These are phyloP conservation scores for Seira sanloemensis DNA, from an alignment of 2,888 invertebrate genomes.

Conservation along the genomic window DNA sequence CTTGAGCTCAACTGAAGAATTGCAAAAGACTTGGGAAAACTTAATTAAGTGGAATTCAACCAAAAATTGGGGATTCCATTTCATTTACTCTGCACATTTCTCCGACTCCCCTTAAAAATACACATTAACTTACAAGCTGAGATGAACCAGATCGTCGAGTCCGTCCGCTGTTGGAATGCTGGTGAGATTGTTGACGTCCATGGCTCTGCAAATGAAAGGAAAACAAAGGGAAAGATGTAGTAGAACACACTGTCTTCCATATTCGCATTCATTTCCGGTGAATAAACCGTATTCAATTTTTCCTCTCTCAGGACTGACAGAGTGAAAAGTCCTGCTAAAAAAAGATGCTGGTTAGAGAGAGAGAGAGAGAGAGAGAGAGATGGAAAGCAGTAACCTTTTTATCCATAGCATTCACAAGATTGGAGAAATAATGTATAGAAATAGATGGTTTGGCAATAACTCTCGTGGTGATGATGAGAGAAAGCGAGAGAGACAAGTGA, in stretches of 20 bases:
- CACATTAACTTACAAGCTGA: constrained; percentile 78
- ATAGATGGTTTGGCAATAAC: no score
- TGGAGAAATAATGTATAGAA: neutral
- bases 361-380: neutral
- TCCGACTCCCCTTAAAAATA: neutral
- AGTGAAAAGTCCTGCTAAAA: neutral
- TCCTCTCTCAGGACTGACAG: neutral
- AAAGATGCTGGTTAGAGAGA: neutral
- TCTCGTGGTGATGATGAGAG: neutral
- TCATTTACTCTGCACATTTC: neutral
- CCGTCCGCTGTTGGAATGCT: constrained; percentile 78
- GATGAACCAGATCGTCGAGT: constrained; percentile 76
- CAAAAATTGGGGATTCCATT: neutral
- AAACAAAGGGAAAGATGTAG: no score
- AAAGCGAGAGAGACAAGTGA: constrained; percentile 7
- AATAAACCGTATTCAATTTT: neutral
- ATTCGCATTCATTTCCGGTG: neutral
- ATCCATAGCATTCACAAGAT: neutral
- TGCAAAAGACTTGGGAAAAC: no score
- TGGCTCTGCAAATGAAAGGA: constrained; percentile 76
- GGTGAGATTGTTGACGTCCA: constrained; percentile 80
- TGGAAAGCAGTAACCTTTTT: neutral
- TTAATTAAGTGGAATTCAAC: constrained; percentile 1
- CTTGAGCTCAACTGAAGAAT: no score
- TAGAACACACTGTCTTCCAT: no score